Base-by-base conservation (phyloP, 2,888 invertebrate species). In the Scrobipalpa atriplicella region DNA sequence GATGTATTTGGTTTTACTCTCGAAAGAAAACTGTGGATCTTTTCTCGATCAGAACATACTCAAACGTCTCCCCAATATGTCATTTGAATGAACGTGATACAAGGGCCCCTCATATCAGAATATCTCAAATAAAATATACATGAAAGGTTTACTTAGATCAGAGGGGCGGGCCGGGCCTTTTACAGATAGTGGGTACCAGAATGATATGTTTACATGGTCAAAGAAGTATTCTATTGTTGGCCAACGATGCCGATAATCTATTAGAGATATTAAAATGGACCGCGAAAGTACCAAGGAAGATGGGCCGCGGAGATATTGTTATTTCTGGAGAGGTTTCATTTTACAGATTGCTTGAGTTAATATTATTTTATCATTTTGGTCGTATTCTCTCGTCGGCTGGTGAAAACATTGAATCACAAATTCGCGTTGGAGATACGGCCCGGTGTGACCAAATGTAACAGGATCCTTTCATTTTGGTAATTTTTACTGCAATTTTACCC, bases 61-160 rank as follows among this genome's bases (percentile, higher is more conserved):
- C 78, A 84, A 87, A 86, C 84, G 86, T 85, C 86, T 81, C 82
- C 84, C 82, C 86, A 86, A 91, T 90, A 89, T 89, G 89, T 89
- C 88, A 89, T 89, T 87, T 85, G 85, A 88, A 89, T 87, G 87
- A 86, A 83, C 83, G 83, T 81, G 81, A 86, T 88, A 85, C 84
- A 84, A 84, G 83, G 80, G 79, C 77, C 82, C 81, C 82, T 81
- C 82, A 83, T 85, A 87, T 86, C 83, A 84, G 84, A 86, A 88
- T 88, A 86, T 86, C 81, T 79, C 79, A 80, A 87, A 86, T 88
- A 88, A 90, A 89, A 88, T 86, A 88, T 87, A 90, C 86, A 89
- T 89, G 85, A 90, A 90, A 87, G 87, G 86, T 88, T 89, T 85
- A 85, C 86, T 87, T 83, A 84, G 85, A 87, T 85, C 85, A 85